Base-by-base conservation (phyloP, 2,797 vertebrate species). In the Synaphobranchus kaupii region DNA sequence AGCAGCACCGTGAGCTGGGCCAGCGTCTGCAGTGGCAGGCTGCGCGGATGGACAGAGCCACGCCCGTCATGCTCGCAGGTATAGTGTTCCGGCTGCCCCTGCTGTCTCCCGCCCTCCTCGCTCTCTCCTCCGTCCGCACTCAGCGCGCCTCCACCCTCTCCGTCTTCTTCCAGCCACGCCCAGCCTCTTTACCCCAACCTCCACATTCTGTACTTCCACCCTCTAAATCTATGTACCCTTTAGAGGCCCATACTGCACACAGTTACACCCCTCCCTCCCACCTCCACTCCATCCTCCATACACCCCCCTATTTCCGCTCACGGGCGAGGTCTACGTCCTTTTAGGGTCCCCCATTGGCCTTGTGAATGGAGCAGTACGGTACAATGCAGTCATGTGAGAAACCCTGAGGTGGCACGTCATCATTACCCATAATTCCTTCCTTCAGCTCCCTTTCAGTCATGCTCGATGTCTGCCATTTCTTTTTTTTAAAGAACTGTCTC, bases 21-120 rank as follows among this genome's bases (percentile, higher is more conserved):
- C 96, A 96, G 86, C 94, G 96, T 76, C 95, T 97, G 92, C 97
- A 98, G 88, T 97, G 96, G 96, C 97, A 98, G 93, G 96, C 95
- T 88, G 90, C 95, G 0, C 96, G 97, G 92, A 94, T 99, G 89
- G 97, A 97, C 86, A 94, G 94, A 48, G 96, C 92, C 8, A 94
- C 95, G 6, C 90, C 95, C 0, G 88, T 90, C 84, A 86, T 96
- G 86, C 93, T 96, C 15, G 88, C 93, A 87, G 97, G 97, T 97
- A 90, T 86, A 12, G 28, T 84, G 25, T 66, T 56, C 15, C 10
- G 25, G 50, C 89, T 48, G 20, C 22, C 0, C 12, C 7, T 13
- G 4, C 31, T 12, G 2, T 58, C 31, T 5, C 81, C 2, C 52
- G n/a, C n/a, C n/a, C n/a, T n/a, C n/a, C n/a, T n/a, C n/a, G n/a